Base-by-base conservation (phyloP, 2,888 invertebrate genomes). In the Drosophila engyochracea region DNA sequence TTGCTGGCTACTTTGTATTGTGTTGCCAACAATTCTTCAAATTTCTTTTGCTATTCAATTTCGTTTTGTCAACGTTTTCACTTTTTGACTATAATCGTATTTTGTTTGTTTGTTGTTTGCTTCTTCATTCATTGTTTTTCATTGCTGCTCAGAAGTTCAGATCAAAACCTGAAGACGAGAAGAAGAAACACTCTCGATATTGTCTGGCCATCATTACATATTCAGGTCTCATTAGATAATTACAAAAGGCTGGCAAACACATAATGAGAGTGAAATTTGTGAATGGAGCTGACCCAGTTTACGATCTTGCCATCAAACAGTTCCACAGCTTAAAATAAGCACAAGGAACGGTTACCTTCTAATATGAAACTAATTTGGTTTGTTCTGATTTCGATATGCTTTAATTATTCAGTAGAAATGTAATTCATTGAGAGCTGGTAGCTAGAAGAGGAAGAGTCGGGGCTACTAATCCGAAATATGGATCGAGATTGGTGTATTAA, bases 51-150 rank as follows among this genome's bases (percentile, higher is more conserved):
- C 70, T 52, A 60, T 82, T 77, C 81, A 81, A 55, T 72, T 82
- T 88, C 70, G 75, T 65, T 65, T 83, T 89, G 89, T 83, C 87
- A 85, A 86, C 79, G 82, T 76, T 86, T 86, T 86, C 86, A 86
- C 86, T 86, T 86, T 86, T 88, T 84, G 55, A 59, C 71, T 66
- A 76, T 80, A 66, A 80, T 69, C 53, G 65, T 74, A 39, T 58
- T 30, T 47, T 37, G 19, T 63, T 44, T 68, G 52, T 52, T 59
- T 64, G 55, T 55, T 22, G 60, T 58, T 14, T 22, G 54, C 60
- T 35, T 54, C 64, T 57, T 60, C 66, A 54, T 35, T 62, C 62
- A 76, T 67, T 64, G 57, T 6, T 49, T 47, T 30, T 44, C 44
- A 22, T 12, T 22, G 58, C 30, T 63, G 44, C 22, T 19, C 59